Conservation (phyloP, 2,797 vertebrate genomes). For the Threskiornis aethiopicus region DNA sequence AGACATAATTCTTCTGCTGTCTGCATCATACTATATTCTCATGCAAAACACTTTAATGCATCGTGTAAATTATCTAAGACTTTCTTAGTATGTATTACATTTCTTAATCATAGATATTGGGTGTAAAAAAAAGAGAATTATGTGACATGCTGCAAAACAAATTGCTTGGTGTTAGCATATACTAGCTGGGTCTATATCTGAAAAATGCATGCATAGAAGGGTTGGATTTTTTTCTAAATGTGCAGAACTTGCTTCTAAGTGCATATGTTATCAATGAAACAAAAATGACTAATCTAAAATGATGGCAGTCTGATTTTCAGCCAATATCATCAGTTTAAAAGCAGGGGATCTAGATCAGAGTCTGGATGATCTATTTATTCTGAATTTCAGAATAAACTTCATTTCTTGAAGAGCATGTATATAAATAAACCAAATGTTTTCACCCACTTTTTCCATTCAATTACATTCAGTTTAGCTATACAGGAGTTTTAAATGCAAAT, state of each 20-base stretch:
- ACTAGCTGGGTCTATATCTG: slow-evolving; percentile 25
- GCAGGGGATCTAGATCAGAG: background rate
- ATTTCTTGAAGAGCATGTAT: background rate
- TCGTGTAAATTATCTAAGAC: slow-evolving; percentile 74
- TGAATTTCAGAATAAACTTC: background rate
- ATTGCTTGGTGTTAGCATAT: slow-evolving; percentile 52
- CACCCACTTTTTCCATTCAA: background rate
- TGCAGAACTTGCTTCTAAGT: slow-evolving; percentile 21
- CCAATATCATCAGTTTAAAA: slow-evolving; percentile 29
- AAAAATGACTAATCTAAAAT: slow-evolving; percentile 36
- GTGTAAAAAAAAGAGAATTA: slow-evolving; percentile 66
- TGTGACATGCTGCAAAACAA: slow-evolving; percentile 65
- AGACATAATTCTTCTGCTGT: slow-evolving; percentile 78
- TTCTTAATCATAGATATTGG: slow-evolving; percentile 76
- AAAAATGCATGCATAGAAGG: background rate
- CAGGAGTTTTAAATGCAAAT: background rate
- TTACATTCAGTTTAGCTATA: background rate
- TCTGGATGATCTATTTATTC: slow-evolving; percentile 30
- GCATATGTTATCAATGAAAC: slow-evolving; percentile 9
- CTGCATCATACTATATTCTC: slow-evolving; percentile 76
- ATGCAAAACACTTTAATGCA: slow-evolving; percentile 81
- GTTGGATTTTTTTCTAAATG: background rate
- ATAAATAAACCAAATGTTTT: slow-evolving; percentile 4
- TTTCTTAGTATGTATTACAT: slow-evolving; percentile 77
- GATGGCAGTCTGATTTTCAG: slow-evolving; percentile 15